A percentile compares a stretch with the other conserved stretches of the same genome.
Conservation (phyloP, 2,113 vertebrate species). For the Cyanoliseus patagonus region DNA sequence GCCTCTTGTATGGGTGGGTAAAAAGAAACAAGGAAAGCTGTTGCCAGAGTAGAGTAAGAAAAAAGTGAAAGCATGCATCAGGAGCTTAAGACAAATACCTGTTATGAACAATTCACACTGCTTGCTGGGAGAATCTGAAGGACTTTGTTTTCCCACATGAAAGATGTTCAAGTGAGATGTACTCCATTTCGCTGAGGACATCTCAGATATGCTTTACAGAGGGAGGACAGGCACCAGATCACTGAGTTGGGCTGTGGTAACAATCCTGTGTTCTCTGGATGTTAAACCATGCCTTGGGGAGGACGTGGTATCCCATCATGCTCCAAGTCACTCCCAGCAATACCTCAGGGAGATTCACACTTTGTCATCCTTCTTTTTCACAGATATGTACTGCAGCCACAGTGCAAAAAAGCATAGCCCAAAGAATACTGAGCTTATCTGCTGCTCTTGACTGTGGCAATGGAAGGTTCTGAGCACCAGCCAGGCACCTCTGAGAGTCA, state of each 20-base stretch:
- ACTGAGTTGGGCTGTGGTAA: not conserved
- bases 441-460: fast-evolving
- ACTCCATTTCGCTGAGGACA: not conserved
- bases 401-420: not conserved
- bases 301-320: fast-evolving
- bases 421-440: not conserved
- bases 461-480: not conserved
- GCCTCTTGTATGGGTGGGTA: fast-evolving
- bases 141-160: not conserved
- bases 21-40: not conserved
- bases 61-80: not conserved
- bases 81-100: not conserved
- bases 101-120: not conserved
- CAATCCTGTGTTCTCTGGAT: not conserved
- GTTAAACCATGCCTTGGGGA: not conserved
- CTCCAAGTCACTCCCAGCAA: not conserved
- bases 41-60: not conserved
- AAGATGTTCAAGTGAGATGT: not conserved
- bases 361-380: not conserved
- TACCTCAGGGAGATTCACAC: not conserved
- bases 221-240: not conserved
- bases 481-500: not conserved
- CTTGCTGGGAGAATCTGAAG: not conserved
- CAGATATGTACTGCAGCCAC: not conserved
- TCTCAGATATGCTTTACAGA: not conserved